Evolutionary conservation across 2,888 invertebrate species (phyloP), one percentile per base, ranked within the genome.

Genomic region (Gymnosoma rotundatum): DNA sequence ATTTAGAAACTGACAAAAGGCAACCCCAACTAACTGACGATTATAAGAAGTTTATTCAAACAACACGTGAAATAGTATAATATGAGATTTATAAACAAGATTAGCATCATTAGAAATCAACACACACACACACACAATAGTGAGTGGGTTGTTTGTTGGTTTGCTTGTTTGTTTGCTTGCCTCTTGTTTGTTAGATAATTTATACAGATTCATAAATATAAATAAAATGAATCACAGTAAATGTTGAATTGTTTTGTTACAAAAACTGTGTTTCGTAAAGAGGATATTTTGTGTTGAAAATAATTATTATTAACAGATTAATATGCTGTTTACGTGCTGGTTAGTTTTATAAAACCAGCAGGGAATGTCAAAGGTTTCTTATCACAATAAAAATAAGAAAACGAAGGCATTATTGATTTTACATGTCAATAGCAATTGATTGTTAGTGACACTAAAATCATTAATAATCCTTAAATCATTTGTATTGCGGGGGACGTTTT

Each of bases 91-190:
- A 73, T 32, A 78, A 76, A 82, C 72, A 52, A 83, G 83, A 78
- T 78, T 73, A 78, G 67, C 38, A 73, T 83, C 83, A 69, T 78
- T 83, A 83, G 50, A 61, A 78, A 56, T 32, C 63, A 69, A 63
- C 54, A 58, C 7, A 75, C 63, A 75, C 63, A 63, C 54, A 58
- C 7, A 75, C 63, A 75, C 63, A 81, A 58, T 56, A 64, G 63
- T 42, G 7, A 8, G 32, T 32, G 6, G 32, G 6, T 32, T 32
- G 32, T 32, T 8, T 32, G 32, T 32, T 32, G 63, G 69, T 58
- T 81, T 32, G 32, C 6, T 32, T 32, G 32, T 32, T 8, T 32
- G 32, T 32, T 32, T 69, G 67, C 58, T 81, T 75, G 50, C 61
- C n/a, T n/a, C n/a, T 8, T 32, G 32, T 32, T 66, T 75, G 48